phyloP scores from a whole-genome alignment of 2,113 vertebrate genomes.

The Pao palembangensis region DNA sequence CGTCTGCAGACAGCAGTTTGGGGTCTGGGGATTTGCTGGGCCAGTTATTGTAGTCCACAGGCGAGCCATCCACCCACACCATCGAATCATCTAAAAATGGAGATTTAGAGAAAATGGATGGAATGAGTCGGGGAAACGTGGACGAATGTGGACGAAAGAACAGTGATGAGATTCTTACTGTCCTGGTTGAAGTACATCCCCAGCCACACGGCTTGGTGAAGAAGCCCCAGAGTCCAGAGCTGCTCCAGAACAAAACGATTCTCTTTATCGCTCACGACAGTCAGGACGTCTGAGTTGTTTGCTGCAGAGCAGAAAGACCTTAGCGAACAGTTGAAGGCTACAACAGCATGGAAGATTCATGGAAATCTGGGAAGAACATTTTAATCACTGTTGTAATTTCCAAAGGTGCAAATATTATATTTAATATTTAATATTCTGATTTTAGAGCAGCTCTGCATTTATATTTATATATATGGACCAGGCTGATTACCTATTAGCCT shows the following conservation, averaged over 20 bases:
- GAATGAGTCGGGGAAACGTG: background rate
- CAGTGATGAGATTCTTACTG: constrained; percentile 75
- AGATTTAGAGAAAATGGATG: background rate
- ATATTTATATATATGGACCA: background rate
- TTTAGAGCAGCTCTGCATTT: too few relatives aligned
- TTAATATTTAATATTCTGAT: too few relatives aligned
- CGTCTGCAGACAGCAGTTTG: constrained; percentile 64
- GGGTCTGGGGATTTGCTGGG: constrained; percentile 74
- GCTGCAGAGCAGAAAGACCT: constrained; percentile 45
- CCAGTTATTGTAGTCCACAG: constrained; percentile 85
- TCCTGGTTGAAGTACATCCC: constrained; percentile 76
- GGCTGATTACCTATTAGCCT: constrained; percentile 78
- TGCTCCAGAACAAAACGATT: constrained; percentile 85
- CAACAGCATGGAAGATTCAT: background rate
- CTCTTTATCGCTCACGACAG: constrained; percentile 83
- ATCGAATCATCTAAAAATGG: constrained; percentile 75
- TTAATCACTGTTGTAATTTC: background rate
- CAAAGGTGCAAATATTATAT: too few relatives aligned
- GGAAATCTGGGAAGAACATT: background rate
- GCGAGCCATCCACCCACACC: constrained; percentile 82
- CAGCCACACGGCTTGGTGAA: constrained; percentile 84
- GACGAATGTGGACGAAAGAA: background rate
- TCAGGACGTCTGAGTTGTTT: constrained; percentile 82
- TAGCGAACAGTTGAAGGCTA: background rate
- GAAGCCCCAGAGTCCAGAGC: constrained; percentile 73